Base-by-base conservation (phyloP, 92 coral and sea anemone genomes). In the Epizoanthus stellaris region DNA sequence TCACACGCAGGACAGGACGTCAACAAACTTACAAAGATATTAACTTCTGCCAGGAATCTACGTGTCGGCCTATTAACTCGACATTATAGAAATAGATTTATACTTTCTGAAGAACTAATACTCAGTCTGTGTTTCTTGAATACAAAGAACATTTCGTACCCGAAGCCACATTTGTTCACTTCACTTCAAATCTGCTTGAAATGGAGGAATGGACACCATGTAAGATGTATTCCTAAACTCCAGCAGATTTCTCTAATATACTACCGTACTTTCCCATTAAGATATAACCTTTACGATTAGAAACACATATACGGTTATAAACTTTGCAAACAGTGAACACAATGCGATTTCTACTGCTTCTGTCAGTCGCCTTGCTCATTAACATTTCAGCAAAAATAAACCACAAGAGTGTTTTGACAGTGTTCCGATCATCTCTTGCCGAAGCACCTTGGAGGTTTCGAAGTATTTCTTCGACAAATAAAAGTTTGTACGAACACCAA, bases 341-440 rank as follows among this genome's bases (percentile, higher is more conserved):
- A 85, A 86, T 85, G 91, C 93, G 89, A 89, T 85, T 92, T 94
- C 86, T 87, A 87, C 91, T 85, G 93, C 92, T 88, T 89, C 91
- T 89, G 94, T 86, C 93, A 90, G 90, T 81, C 89, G 81, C 63
- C 88, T 89, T 63, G 84, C 98, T 94, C 98, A 94, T 94, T 94
- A 94, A 94, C 98, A 94, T 94, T 94, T 94, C 71, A 94, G 98
- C 91, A 92, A 94, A 94, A 94, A 94, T 94, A 94, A 94, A 94
- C 98, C 98, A 93, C 98, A 94, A 92, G 95, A 90, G 92, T 94
- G 95, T 94, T 94, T 94, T 94, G 98, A 94, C 98, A 94, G 93
- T 81, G 92, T 82, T 94, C 92, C 83, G 87, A 79, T 77, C 93
- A 86, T 80, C 80, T 86, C 81, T 88, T 91, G 53, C 85, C 87